Evolutionary conservation across 2,113 vertebrate species (phyloP), one percentile per base, ranked within the genome.

Genomic region (Cryptomyrus ogoouensis): DNA sequence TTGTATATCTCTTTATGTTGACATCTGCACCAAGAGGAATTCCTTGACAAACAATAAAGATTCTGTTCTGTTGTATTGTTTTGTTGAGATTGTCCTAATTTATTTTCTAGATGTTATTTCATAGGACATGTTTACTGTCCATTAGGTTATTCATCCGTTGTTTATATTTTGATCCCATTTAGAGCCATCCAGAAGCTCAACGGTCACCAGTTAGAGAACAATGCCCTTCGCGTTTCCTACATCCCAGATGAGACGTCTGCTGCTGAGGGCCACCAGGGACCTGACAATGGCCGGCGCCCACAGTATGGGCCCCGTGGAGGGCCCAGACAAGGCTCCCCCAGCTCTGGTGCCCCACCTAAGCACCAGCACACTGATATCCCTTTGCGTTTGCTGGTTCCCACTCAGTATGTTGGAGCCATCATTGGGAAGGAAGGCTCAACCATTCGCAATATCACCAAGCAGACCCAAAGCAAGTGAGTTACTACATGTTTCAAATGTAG

Each of bases 171-270:
- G 62, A 31, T 56, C 12, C 42, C 21, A 35, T n/a, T 91, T 90
- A 99, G 98, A 94, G 98, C 98, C 84, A 98, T 98, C 93, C 96
- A 97, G 96, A 99, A 99, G 94, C 96, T 99, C 91, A 99, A 98
- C 0, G 97, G 98, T 2, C 97, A 99, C 94, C 97, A 98, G 94
- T 93, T 98, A 93, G 98, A 98, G 94, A 98, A 96, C 95, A 97
- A 98, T 0, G 92, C 96, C 3, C 94, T 98, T 77, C 98, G 96
- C 7, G 97, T 98, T 89, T 98, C 97, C 91, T 99, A 98, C 92
- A 99, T 99, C 94, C 97, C 98, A 0, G 98, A 98, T 0, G 98
- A 98, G 91, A 97, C 95, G 92, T 96, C 95, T 0, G 95, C 95
- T 7, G 52, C 91, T 70, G 95, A 96, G 42, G 93, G 94, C 2